These are phyloP conservation scores for Drosophila bunnanda DNA, from an alignment of 2,888 invertebrate genomes.

Conservation along the genomic window DNA sequence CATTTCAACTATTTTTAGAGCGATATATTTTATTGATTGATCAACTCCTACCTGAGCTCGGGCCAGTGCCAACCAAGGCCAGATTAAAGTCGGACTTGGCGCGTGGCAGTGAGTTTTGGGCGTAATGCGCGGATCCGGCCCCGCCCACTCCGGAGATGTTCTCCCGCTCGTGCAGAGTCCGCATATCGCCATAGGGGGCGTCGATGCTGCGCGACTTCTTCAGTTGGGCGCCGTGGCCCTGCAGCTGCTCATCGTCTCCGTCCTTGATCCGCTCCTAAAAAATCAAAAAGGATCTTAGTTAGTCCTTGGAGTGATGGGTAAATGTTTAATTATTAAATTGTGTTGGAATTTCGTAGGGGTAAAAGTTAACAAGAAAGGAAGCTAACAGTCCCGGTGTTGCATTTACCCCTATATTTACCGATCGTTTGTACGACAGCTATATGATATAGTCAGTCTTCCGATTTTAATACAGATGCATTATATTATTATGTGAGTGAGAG, in stretches of 20 bases:
- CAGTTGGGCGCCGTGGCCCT: conserved; percentile 87
- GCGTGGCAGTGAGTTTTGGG: conserved; percentile 86
- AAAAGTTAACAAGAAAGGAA: too few species aligned
- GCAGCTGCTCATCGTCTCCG: conserved; percentile 86
- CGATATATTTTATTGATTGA: not conserved
- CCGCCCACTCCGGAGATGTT: conserved; percentile 40
- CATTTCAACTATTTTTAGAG: not conserved
- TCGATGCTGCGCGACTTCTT: conserved; percentile 95
- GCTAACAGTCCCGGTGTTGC: too few species aligned
- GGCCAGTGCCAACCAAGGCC: conserved; percentile 83
- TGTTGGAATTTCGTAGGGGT: not conserved
- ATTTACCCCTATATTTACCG: too few species aligned
- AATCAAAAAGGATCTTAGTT: not conserved
- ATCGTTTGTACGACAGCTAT: too few species aligned
- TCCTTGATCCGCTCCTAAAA: conserved; percentile 83
- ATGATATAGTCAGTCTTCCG: too few species aligned
- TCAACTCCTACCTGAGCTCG: conserved; percentile 45
- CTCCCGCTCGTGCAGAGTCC: conserved; percentile 86
- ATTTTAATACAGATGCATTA: too few species aligned
- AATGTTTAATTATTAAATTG: not conserved
- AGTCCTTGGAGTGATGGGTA: too few species aligned
- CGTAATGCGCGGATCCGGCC: conserved; percentile 83
- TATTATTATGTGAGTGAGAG: too few species aligned
- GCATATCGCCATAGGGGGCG: conserved; percentile 93
- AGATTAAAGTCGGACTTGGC: conserved; percentile 96